These are phyloP conservation scores for Gephyroberyx darwinii DNA, from an alignment of 2,797 vertebrate species.

Conservation along the genomic window DNA sequence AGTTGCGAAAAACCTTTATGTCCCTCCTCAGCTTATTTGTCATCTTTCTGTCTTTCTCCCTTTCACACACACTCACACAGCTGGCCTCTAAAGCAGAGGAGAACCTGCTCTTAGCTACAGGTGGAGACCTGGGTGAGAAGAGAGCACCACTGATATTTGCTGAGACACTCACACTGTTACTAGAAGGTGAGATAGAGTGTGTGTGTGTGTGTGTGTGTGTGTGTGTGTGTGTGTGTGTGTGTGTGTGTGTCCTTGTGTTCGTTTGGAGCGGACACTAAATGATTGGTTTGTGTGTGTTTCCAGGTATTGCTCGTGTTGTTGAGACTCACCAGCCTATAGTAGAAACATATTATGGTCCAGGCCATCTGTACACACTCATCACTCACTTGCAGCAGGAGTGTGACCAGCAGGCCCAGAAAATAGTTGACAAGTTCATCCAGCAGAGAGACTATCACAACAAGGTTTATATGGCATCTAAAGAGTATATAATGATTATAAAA, in stretches of 20 bases:
- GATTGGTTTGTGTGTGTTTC: neutral
- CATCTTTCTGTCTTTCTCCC: neutral
- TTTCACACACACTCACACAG: conserved; percentile 69
- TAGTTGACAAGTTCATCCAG: conserved; percentile 94
- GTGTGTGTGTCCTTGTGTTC: neutral
- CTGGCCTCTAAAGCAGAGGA: conserved; percentile 94
- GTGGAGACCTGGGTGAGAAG: conserved; percentile 89
- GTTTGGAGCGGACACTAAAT: neutral
- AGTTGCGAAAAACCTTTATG: neutral
- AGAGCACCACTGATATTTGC: conserved; percentile 93
- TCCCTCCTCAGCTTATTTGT: neutral
- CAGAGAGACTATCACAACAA: conserved; percentile 94
- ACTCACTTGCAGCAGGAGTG: conserved; percentile 95
- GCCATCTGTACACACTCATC: conserved; percentile 91
- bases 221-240: neutral
- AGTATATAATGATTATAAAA: neutral
- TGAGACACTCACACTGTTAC: conserved; percentile 93
- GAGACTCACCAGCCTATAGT: conserved; percentile 98
- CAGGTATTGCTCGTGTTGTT: conserved; percentile 95
- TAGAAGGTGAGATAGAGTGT: conserved; percentile 86
- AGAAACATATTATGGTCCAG: conserved; percentile 96
- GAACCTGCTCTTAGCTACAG: conserved; percentile 90
- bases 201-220: neutral
- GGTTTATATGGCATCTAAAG: conserved; percentile 71
- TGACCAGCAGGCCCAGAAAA: conserved; percentile 92